phyloP scores from a whole-genome alignment of 2,797 vertebrate genomes.

The Sebastes steindachneri region DNA sequence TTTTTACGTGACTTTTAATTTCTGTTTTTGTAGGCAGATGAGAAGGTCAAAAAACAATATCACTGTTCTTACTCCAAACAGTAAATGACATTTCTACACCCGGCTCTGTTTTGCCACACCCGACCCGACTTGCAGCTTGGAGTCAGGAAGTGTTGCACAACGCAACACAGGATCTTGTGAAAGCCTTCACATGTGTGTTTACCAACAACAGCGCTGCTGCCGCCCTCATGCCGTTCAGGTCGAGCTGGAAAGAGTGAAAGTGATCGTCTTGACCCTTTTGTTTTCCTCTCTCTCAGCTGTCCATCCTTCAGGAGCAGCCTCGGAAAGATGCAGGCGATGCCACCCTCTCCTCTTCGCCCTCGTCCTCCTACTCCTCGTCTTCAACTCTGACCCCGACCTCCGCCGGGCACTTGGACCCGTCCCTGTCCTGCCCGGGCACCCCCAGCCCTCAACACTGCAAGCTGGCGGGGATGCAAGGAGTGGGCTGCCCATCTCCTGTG shows the following conservation, averaged over 20 bases:
- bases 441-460: conserved; percentile 72
- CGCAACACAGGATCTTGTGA: conserved; percentile 76
- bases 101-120: conserved; percentile 62
- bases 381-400: conserved; percentile 48
- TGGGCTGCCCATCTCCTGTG: conserved; percentile 76
- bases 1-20: not conserved
- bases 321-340: conserved; percentile 86
- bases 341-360: conserved; percentile 36
- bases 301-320: conserved; percentile 88
- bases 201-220: conserved; percentile 56
- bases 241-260: not conserved
- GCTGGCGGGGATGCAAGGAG: conserved; percentile 64
- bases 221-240: not conserved
- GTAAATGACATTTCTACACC: not conserved
- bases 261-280: not conserved
- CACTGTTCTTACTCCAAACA: conserved; percentile 6
- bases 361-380: conserved; percentile 34
- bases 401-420: conserved; percentile 55
- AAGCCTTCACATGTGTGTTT: conserved; percentile 74
- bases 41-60: not conserved
- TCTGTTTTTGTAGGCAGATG: not conserved
- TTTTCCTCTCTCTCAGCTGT: conserved; percentile 68
- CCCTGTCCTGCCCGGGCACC: conserved; percentile 65
- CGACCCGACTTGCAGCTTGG: conserved; percentile 44
- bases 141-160: conserved; percentile 81